Base-by-base conservation (phyloP, 2,797 vertebrate species). In the Notolepis coatsorum region DNA sequence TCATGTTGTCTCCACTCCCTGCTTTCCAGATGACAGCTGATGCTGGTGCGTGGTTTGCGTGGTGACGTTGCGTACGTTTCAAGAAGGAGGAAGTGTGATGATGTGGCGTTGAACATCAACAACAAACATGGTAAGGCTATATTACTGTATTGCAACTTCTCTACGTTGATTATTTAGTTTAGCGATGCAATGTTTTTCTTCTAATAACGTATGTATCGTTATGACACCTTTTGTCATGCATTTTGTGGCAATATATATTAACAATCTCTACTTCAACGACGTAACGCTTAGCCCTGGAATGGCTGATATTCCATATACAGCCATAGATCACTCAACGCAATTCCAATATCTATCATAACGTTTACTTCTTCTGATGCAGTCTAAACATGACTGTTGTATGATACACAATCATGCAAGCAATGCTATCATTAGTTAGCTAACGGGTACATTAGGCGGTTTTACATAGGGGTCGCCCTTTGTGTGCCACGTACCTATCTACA, bases 101-200 rank as follows among this genome's bases (percentile, higher is more conserved):
- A 87, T 89, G 88, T 88, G 88, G 84, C 86, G 75, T 58, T 88
- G 82, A 86, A 38, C 70, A 23, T 41, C 47, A 56, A 70, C 77
- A 56, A 70, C 77, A 72, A 87, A 79, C 85, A 91, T 91, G 89
- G 89, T 91, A 73, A 82, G 86, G 28, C 68, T 5, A 0, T 31
- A 2, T 4, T 0, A 2, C 5, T 0, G 4, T 1, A n/a, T n/a
- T n/a, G 27, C 35, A 7, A 33, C 0, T 0, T 15, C 1, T n/a
- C 48, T n/a, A 5, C 7, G 2, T 0, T 4, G 5, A 7, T 1
- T 17, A 30, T 45, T 6, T 6, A 18, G 2, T 12, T 2, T 9
- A 28, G 17, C 0, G n/a, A n/a, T 67, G 0, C 4, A 25, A 0
- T 0, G 6, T 0, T 17, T 3, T 2, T 0, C 1, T 0, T 43